Percentiles rank a stretch among this genome's conserved stretches.
These are phyloP conservation scores for Apodemia mormo DNA, from an alignment of 2,888 invertebrate species.

Conservation along the genomic window DNA sequence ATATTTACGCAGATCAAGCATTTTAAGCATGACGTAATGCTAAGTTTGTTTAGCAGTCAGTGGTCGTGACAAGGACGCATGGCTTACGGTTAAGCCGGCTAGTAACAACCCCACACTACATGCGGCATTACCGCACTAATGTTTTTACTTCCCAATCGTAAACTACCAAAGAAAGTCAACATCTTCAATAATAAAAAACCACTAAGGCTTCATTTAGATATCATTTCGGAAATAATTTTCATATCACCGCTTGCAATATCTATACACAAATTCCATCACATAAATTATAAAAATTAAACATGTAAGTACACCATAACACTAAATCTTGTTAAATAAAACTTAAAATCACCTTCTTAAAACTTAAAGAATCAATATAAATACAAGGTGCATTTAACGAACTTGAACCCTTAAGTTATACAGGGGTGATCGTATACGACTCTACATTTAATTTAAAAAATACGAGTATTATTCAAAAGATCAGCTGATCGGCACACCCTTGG, in stretches of 20 bases:
- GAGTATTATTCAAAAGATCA: conserved; percentile 33
- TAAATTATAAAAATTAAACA: background rate
- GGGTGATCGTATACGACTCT: conserved; percentile 44
- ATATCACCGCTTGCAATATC: background rate
- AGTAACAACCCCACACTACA: conserved; percentile 1
- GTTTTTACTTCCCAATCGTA: background rate
- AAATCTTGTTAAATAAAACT: background rate
- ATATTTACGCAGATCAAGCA: conserved; percentile 75
- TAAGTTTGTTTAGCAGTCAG: conserved; percentile 51
- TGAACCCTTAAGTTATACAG: conserved; percentile 47
- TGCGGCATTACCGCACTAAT: conserved; percentile 1
- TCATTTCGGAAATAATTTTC: background rate
- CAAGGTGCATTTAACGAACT: conserved; percentile 46
- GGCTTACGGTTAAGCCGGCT: conserved; percentile 37
- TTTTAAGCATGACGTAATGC: conserved; percentile 62
- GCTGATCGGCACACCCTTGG: conserved; percentile 40
- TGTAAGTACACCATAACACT: background rate
- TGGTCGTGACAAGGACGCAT: conserved; percentile 53
- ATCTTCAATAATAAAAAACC: background rate
- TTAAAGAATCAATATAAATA: conserved; percentile 39
- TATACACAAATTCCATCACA: background rate
- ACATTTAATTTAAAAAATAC: conserved; percentile 23
- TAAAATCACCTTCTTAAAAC: conserved; percentile 17
- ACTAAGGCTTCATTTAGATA: background rate
- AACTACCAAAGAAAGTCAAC: background rate